Percentiles rank a stretch among this genome's conserved stretches.
phyloP scores from a whole-genome alignment of 2,888 invertebrate species.

The Tenthredo livida region DNA sequence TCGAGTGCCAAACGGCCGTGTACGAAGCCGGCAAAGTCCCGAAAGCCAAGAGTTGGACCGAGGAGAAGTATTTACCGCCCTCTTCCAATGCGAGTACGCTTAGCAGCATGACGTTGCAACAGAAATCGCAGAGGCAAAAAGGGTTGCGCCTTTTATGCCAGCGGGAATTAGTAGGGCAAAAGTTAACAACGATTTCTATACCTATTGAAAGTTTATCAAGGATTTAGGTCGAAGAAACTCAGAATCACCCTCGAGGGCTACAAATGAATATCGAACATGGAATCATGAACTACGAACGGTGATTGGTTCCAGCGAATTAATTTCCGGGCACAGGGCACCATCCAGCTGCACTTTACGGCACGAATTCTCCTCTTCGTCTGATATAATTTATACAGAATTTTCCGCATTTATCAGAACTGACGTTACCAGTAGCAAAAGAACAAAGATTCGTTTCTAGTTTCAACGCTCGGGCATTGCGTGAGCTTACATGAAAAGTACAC shows the following conservation, averaged over 20 bases:
- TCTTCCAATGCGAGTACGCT: constrained; percentile 42
- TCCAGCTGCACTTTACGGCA: constrained; percentile 30
- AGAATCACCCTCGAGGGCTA: neutral
- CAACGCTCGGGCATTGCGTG: neutral
- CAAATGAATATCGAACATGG: constrained; percentile 2
- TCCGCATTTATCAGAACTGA: constrained; percentile 18
- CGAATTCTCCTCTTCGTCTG: constrained; percentile 6
- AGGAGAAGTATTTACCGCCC: constrained; percentile 50
- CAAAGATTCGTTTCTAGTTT: neutral
- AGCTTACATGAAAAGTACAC: neutral
- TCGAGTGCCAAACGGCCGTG: constrained; percentile 46
- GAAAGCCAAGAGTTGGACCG: constrained; percentile 38
- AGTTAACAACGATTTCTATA: constrained; percentile 31
- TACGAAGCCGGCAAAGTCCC: constrained; percentile 39
- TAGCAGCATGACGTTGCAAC: constrained; percentile 38
- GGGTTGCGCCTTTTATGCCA: constrained; percentile 1
- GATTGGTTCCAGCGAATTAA: constrained; percentile 37
- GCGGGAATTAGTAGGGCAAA: neutral
- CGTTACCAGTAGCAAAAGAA: neutral
- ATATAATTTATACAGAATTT: constrained; percentile 35
- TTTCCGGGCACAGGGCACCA: constrained; percentile 18
- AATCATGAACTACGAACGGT: constrained; percentile 29
- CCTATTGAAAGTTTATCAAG: neutral
- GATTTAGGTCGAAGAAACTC: neutral
- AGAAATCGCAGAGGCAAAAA: neutral